Evolutionary conservation across 2,797 vertebrate genomes (phyloP).

Genomic region (Monodelphis domestica): DNA sequence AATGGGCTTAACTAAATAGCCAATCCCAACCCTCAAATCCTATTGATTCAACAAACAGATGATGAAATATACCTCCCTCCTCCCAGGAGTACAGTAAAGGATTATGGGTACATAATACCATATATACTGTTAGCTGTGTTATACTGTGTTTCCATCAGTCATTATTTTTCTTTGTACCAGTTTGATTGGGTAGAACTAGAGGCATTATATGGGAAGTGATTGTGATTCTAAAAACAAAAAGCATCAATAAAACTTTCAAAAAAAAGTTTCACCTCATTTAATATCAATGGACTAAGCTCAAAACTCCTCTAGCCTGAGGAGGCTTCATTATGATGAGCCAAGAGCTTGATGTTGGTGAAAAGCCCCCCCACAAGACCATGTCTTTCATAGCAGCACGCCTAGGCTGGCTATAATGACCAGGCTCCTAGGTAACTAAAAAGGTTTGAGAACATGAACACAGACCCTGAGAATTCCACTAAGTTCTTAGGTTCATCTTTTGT

Average conservation of each 20-base stretch:
- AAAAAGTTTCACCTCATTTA: neutral
- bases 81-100: neutral
- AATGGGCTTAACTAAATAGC: too few species aligned
- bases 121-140: neutral
- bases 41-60: too few species aligned
- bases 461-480: neutral
- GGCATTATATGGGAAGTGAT: neutral
- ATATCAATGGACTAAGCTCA: neutral
- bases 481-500: neutral
- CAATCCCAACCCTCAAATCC: too few species aligned
- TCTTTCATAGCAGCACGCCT: neutral
- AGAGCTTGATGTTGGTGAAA: neutral
- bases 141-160: neutral
- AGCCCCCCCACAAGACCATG: rapidly evolving
- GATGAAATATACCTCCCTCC: neutral
- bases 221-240: neutral
- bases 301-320: rapidly evolving
- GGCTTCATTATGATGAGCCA: neutral
- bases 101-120: neutral
- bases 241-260: neutral
- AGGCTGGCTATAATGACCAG: neutral
- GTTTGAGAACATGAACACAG: neutral
- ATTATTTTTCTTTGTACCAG: neutral
- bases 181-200: neutral
- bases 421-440: neutral